Conservation (phyloP, 2,888 invertebrate species). For the Agrotis clavis region DNA sequence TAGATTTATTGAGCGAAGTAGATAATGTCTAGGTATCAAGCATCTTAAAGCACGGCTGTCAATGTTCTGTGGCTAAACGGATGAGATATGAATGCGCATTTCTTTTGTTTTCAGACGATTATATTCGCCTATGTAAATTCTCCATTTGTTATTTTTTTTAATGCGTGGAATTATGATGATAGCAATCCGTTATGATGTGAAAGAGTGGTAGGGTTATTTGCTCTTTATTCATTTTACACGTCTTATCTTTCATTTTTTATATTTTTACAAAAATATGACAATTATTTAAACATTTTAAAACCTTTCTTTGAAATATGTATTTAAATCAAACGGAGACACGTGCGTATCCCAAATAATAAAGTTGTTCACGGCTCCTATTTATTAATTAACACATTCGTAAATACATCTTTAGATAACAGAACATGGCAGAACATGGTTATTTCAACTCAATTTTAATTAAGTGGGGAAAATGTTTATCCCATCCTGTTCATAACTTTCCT, state of each 20-base stretch:
- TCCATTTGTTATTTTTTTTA: conserved; percentile 16
- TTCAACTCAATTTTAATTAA: not conserved
- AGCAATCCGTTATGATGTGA: not conserved
- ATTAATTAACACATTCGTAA: conserved; percentile 1
- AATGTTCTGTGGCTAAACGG: conserved; percentile 6
- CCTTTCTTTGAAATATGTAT: no score
- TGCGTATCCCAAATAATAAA: no score
- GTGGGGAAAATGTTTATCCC: conserved; percentile 10
- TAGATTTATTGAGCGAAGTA: conserved; percentile 19
- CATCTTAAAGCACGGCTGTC: conserved; percentile 1
- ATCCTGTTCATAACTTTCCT: conserved; percentile 13
- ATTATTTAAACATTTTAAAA: no score
- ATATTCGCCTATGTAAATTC: conserved; percentile 4
- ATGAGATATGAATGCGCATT: not conserved
- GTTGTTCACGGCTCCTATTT: not conserved
- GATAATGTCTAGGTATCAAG: conserved; percentile 11
- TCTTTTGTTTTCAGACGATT: conserved; percentile 10
- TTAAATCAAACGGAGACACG: no score
- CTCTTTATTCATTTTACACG: no score
- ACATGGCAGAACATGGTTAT: not conserved
- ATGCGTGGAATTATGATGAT: not conserved
- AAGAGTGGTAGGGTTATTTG: no score
- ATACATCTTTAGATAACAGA: not conserved
- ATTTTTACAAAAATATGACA: not conserved
- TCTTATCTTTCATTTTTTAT: not conserved